phyloP scores from a whole-genome alignment of 1,140 invertebrate species.

The Drosophila sechellia region DNA sequence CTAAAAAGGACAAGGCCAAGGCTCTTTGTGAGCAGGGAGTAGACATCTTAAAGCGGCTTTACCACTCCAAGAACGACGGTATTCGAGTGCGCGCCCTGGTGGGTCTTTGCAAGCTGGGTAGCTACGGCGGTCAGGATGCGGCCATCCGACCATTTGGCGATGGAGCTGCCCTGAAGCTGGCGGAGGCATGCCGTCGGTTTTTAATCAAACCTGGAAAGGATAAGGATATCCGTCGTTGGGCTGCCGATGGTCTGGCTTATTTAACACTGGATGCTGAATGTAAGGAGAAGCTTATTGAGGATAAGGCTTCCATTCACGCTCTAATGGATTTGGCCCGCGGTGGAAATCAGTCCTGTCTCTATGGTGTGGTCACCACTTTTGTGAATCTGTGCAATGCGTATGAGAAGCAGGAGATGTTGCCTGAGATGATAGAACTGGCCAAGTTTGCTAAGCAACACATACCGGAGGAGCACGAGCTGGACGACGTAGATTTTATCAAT shows the following conservation, averaged over 20 bases:
- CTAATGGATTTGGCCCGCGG: constrained; percentile 95
- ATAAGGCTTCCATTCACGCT: constrained; percentile 91
- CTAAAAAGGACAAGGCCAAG: constrained; percentile 98
- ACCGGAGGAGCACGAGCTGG: constrained; percentile 97
- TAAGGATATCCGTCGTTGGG: constrained; percentile 96
- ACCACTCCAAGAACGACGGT: constrained; percentile 95
- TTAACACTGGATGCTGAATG: constrained; percentile 99
- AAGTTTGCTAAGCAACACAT: constrained; percentile 99
- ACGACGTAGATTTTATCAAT: constrained; percentile 96
- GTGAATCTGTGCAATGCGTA: constrained; percentile 99
- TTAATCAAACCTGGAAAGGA: constrained; percentile 94
- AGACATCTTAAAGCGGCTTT: constrained; percentile 97
- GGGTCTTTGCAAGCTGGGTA: constrained; percentile 98
- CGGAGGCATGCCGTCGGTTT: constrained; percentile 96
- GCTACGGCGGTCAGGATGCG: constrained; percentile 98
- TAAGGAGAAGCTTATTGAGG: constrained; percentile 97
- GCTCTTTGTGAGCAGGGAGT: constrained; percentile 96
- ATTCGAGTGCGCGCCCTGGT: constrained; percentile 96
- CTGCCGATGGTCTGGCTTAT: constrained; percentile 98
- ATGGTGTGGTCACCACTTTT: constrained; percentile 96
- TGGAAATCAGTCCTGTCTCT: constrained; percentile 94
- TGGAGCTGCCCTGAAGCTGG: constrained; percentile 96
- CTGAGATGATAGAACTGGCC: constrained; percentile 98
- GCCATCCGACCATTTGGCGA: constrained; percentile 97
- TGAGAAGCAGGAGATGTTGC: constrained; percentile 98